Conservation (phyloP, 2,113 vertebrate species). For the Callipepla squamata region DNA sequence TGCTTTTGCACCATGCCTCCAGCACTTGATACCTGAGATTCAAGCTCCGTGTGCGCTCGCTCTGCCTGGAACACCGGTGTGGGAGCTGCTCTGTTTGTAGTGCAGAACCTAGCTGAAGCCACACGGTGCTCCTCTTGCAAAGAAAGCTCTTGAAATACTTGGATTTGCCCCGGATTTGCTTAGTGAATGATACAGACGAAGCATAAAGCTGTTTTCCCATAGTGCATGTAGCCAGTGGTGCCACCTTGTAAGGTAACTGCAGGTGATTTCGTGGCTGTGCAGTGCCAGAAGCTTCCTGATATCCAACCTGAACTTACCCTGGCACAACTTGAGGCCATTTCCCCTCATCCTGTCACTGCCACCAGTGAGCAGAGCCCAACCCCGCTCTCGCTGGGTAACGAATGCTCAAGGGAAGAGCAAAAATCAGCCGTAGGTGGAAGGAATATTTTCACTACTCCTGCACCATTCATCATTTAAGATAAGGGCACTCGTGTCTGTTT, state of each 20-base stretch:
- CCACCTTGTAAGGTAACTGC: not conserved
- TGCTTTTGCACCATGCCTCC: not conserved
- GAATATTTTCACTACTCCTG: not conserved
- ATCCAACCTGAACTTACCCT: too few relatives aligned
- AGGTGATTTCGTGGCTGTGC: not conserved
- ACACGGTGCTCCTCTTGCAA: not conserved
- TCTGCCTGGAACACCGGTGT: not conserved
- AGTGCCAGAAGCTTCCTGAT: not conserved
- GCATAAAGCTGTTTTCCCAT: not conserved
- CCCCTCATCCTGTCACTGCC: too few relatives aligned
- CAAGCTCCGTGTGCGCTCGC: not conserved
- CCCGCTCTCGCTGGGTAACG: too few relatives aligned
- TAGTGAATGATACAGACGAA: not conserved
- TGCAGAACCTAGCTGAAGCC: not conserved
- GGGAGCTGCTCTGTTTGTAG: fast-evolving
- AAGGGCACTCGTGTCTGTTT: not conserved
- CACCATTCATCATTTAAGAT: not conserved
- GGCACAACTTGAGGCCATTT: too few relatives aligned
- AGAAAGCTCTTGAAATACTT: not conserved
- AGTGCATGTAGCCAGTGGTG: not conserved
- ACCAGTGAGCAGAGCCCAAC: too few relatives aligned
- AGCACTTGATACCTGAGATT: not conserved
- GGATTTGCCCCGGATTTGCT: not conserved
- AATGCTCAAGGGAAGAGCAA: not conserved
- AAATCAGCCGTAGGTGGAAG: not conserved